Evolutionary conservation across 2,113 vertebrate genomes (phyloP), one percentile per base, ranked within the genome.

Genomic region (Parus major): DNA sequence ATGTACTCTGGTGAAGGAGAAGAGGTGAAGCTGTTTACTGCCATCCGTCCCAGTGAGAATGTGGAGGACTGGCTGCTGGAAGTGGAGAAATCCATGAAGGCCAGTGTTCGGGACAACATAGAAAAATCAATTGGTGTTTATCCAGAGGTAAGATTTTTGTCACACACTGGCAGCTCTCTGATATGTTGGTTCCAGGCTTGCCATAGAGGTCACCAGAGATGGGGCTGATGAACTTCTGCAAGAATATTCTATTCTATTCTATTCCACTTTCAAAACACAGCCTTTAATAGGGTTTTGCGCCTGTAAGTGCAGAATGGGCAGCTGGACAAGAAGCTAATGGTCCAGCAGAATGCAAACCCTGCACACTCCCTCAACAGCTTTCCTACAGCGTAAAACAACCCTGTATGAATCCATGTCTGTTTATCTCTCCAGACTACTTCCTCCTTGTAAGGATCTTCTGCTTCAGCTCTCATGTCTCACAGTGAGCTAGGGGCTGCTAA

Each of bases 1-100:
- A 99, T 99, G 99, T 98, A 98, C 91, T 99, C 99, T 5, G 98
- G 97, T 8, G 99, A 99, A 88, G 99, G 98, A 20, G 99, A 99
- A 95, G 98, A 99, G 88, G 98, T 99, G n/a, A 39, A 97, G 93
- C 93, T 99, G 41, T 97, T 68, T 52, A 14, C 69, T 82, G 86
- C 98, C 31, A 96, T 99, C 92, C 96, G 68, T 86, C 98, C 99
- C 5, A 96, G 95, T 82, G 98, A 98, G 76, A 99, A 98, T 19
- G 99, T 99, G 93, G 99, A 99, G 92, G 96, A 98, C 76, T 99
- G 99, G 99, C 97, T 99, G 75, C 92, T 96, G 83, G 97, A 98
- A 75, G 98, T 99, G n/a, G 99, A 99, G 92, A 98, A 66, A 70
- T 98, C 98, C 61, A 99, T 99, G 99, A 99, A 98, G 96, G 98